Base-by-base conservation (phyloP, 2,888 invertebrate genomes). In the Oithona nana region DNA sequence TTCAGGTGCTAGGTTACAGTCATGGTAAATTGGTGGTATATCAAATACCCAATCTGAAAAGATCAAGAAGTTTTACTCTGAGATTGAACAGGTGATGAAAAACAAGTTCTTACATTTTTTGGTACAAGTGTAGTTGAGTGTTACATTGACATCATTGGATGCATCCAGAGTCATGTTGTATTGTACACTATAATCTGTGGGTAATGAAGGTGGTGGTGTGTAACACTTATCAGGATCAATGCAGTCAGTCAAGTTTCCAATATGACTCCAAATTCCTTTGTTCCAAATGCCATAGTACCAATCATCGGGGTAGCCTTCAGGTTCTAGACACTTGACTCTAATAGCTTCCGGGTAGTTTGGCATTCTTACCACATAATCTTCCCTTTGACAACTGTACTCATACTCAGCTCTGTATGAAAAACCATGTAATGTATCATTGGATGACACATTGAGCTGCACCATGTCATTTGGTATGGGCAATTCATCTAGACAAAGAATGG, bases 31-130 rank as follows among this genome's bases (percentile, higher is more conserved):
- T 20, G 54, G 54, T 24, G 6, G 6, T 16, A 54, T 54, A 20
- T 26, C 26, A 26, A 54, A 54, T 24, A 54, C 54, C 54, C 54
- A 54, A 54, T 24, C 54, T 54, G 26, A 54, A 54, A 54, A 2
- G 2, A 54, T 24, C 20, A 54, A 54, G 2, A 3, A 24, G 16
- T n/a, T n/a, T n/a, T n/a, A n/a, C n/a, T n/a, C n/a, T n/a, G n/a
- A n/a, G n/a, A n/a, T n/a, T n/a, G n/a, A 26, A 4, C 6, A 24
- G 24, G 20, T 54, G 24, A 16, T 54, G 26, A 24, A 13, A 51
- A 6, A n/a, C n/a, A n/a, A 16, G 51, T 24, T 22, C 51, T 54
- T 54, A 54, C 54, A 54, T 54, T 20, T 54, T 54, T 54, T 26
- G 26, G 54, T 24, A 11, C 54, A 54, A 2, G 54, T 24, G 26